Base-by-base conservation (phyloP, 2,797 vertebrate species). In the Kryptopterus vitreolus region DNA sequence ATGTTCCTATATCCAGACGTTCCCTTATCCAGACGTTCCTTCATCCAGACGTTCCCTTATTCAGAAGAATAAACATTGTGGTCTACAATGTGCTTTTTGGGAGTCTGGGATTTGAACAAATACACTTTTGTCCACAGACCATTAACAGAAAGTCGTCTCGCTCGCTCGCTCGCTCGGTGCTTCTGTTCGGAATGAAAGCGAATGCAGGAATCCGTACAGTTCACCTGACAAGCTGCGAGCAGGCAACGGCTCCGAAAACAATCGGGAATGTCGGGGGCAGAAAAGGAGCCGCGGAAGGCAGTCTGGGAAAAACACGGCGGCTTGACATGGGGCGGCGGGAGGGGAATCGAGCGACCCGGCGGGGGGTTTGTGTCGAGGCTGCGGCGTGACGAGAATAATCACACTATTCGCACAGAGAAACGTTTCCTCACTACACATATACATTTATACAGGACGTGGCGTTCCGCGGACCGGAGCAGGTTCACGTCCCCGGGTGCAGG, bases 281-380 rank as follows among this genome's bases (percentile, higher is more conserved):
- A 66, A 77, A 73, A 78, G 61, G 31, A 74, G 10, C 48, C 38
- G 50, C 74, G n/a, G 50, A 82, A 62, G 53, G 24, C 24, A 82
- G 77, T 73, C 71, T 74, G 72, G 65, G 35, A 70, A 79, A 77
- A 81, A 79, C 48, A 73, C 22, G 72, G 76, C 38, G 50, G 33
- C 2, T n/a, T 79, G 69, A 55, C 20, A 52, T 72, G 65, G 71
- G 63, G 66, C n/a, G 7, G 11, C 35, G 26, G 46, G 16, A 33
- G 26, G 63, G 61, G 50, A 62, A 53, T 13, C 12, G 59, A 80
- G 74, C 73, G 29, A 13, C 59, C 48, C 22, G n/a, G 55, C 61
- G 22, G n/a, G 43, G 53, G 29, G 77, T 68, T n/a, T 75, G 46
- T 48, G 73, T 71, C 35, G 59, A 35, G n/a, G 74, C 58, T 58